Conservation (phyloP, 2,797 vertebrate species). For the Myotis daubentonii region DNA sequence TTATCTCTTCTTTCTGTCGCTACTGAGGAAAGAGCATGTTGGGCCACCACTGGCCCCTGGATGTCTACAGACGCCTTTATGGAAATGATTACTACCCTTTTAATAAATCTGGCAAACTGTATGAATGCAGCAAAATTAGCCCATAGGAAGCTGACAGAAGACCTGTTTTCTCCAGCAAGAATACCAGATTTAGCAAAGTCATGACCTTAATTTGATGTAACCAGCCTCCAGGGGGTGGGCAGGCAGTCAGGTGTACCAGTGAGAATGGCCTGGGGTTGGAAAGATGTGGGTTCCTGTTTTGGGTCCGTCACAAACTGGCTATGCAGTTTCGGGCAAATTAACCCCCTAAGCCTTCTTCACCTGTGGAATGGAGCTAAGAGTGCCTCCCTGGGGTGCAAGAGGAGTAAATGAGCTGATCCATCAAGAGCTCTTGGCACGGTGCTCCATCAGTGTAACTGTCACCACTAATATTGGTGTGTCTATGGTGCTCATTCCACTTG, state of each 20-base stretch:
- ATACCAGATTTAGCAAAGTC: not conserved
- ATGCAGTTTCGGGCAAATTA: not conserved
- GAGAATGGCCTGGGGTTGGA: not conserved
- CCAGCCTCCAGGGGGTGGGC: not conserved
- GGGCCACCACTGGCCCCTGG: not conserved
- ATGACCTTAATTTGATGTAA: not conserved
- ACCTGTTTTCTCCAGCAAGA: not conserved
- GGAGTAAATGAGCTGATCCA: not conserved
- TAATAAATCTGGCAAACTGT: not conserved
- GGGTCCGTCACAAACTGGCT: not conserved
- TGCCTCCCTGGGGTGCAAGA: not conserved
- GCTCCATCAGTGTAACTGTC: fast-evolving
- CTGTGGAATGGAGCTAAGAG: not conserved
- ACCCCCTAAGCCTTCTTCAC: not conserved
- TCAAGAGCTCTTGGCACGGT: not conserved
- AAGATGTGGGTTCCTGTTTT: not conserved
- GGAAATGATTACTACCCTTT: not conserved
- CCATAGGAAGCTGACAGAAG: not conserved
- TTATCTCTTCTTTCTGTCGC: not conserved
- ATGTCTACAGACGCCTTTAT: not conserved
- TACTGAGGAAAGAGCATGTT: not conserved
- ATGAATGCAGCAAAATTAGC: not conserved
- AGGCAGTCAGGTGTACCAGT: not conserved
- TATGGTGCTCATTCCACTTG: not conserved
- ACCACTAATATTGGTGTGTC: too few species aligned